Evolutionary conservation across 2,113 vertebrate species (phyloP).

Genomic region (Aleadryas rufinucha): DNA sequence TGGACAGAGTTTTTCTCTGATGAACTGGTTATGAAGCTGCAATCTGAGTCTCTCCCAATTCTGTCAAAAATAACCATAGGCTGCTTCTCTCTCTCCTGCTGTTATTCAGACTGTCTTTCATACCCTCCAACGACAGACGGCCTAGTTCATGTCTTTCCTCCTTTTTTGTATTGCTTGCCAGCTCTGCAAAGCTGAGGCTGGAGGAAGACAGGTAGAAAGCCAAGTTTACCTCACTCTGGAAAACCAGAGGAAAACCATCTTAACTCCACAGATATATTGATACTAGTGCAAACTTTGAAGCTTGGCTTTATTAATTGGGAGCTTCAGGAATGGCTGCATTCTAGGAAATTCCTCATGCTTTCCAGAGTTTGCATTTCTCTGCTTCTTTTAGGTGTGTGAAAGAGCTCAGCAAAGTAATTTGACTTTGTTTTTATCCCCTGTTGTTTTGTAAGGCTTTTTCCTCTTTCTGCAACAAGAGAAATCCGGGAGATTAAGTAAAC

Average conservation of each 20-base stretch:
- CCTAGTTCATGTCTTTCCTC: constrained; percentile 42
- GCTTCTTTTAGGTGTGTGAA: neutral
- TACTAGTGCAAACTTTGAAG: neutral
- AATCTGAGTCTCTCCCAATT: constrained; percentile 15
- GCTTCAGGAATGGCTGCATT: neutral
- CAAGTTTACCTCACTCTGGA: neutral
- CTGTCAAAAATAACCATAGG: constrained; percentile 57
- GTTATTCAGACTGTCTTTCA: constrained; percentile 45
- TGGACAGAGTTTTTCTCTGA: constrained; percentile 3
- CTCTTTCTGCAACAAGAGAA: neutral
- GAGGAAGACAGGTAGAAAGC: neutral
- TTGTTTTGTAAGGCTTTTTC: constrained; percentile 5
- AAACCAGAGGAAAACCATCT: neutral
- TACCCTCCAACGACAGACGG: constrained; percentile 56
- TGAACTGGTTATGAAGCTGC: constrained; percentile 30
- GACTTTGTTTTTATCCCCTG: neutral
- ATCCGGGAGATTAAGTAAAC: neutral
- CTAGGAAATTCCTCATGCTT: neutral
- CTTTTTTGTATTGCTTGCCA: neutral
- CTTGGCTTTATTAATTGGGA: neutral
- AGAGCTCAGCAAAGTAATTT: neutral
- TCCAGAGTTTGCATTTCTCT: neutral
- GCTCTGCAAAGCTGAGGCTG: neutral
- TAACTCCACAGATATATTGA: neutral
- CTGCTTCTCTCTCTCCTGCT: constrained; percentile 43